phyloP scores from a whole-genome alignment of 2,888 invertebrate genomes.

The Sisyra nigra region DNA sequence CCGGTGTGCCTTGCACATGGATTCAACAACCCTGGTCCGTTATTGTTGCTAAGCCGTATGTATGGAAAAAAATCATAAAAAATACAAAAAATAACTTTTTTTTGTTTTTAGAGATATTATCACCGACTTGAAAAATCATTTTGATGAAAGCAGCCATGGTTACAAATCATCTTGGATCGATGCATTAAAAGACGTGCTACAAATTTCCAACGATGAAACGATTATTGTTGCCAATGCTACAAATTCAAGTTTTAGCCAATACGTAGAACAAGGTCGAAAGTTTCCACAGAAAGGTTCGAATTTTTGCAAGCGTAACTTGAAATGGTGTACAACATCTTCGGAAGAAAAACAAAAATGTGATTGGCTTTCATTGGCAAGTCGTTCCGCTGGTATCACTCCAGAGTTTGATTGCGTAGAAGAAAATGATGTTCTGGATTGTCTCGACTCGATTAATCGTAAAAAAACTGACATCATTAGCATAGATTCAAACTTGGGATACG shows the following conservation, averaged over 20 bases:
- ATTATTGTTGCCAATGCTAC: too few relatives aligned
- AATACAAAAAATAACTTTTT: too few relatives aligned
- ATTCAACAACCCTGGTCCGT: constrained; percentile 43
- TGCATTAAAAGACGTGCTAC: too few relatives aligned
- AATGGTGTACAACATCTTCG: constrained; percentile 42
- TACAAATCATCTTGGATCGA: too few relatives aligned
- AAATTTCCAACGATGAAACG: too few relatives aligned
- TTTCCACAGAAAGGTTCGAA: constrained; percentile 12
- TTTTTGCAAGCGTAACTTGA: constrained; percentile 19
- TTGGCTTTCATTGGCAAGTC: constrained; percentile 38
- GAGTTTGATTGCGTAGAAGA: constrained; percentile 33
- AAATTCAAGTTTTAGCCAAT: too few relatives aligned
- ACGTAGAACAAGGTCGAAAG: constrained; percentile 12
- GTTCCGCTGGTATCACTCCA: constrained; percentile 41
- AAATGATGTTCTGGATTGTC: constrained; percentile 32
- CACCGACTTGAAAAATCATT: too few relatives aligned
- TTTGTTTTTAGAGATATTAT: too few relatives aligned
- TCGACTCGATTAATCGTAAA: constrained; percentile 31
- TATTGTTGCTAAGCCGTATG: constrained; percentile 25
- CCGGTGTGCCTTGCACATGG: constrained; percentile 35
- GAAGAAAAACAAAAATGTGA: constrained; percentile 40
- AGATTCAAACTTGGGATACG: constrained; percentile 44
- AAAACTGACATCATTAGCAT: constrained; percentile 40
- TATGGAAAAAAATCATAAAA: too few relatives aligned
- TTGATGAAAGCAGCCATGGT: too few relatives aligned